A percentile compares a stretch with the other conserved stretches of the same genome.
phyloP scores from a whole-genome alignment of 2,888 invertebrate genomes.

The Pollenia angustigena region DNA sequence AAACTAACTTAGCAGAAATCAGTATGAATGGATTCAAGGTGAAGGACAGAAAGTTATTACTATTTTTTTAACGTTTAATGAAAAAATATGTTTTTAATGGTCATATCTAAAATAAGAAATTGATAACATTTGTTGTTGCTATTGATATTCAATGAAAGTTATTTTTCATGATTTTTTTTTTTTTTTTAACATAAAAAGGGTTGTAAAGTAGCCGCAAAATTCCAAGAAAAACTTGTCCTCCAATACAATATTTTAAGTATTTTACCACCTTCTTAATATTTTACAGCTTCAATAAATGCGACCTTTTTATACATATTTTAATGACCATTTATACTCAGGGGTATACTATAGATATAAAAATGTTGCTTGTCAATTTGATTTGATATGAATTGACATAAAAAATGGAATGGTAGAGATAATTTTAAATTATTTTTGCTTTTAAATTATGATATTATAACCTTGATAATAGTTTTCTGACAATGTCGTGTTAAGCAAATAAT shows the following conservation, averaged over 20 bases:
- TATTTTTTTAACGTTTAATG: neutral
- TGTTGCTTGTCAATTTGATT: too few relatives aligned
- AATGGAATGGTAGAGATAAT: neutral
- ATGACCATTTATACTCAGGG: neutral
- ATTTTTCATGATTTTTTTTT: neutral
- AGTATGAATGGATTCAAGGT: neutral
- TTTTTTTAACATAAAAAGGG: conserved; percentile 23
- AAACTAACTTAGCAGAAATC: too few relatives aligned
- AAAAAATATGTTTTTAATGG: neutral
- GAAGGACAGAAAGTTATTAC: neutral
- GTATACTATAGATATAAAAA: neutral
- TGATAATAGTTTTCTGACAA: too few relatives aligned
- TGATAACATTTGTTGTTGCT: neutral
- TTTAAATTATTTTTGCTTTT: too few relatives aligned
- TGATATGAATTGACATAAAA: neutral
- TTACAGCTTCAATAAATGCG: neutral
- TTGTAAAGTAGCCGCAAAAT: neutral
- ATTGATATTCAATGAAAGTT: too few relatives aligned
- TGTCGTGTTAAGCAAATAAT: too few relatives aligned
- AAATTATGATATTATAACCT: too few relatives aligned
- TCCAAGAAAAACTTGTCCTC: neutral
- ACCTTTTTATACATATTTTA: neutral
- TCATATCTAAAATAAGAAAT: neutral
- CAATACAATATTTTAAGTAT: neutral
- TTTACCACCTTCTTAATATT: neutral